Evolutionary conservation across 1,140 invertebrate species (phyloP), one percentile per base, ranked within the genome.

Genomic region (Rhysida immarginata): DNA sequence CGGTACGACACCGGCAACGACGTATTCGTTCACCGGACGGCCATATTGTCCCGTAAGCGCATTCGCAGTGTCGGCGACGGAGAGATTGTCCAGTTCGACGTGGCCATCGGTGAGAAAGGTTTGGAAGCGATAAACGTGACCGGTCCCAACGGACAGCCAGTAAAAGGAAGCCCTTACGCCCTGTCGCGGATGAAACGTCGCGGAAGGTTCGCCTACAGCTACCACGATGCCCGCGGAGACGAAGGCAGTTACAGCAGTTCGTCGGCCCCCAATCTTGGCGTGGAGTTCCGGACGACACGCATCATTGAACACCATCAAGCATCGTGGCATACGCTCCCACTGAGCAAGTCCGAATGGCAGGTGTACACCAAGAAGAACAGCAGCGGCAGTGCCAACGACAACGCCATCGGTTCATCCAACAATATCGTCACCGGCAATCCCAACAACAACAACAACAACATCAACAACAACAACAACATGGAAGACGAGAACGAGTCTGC

Each of bases 51-150:
- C 54, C 87, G 88, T 65, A 99, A 99, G 77, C 87, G 87, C 66
- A 89, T 98, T 62, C 83, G 94, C 66, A 95, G 91, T 72, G 93
- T 99, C 58, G 96, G 95, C 62, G 95, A 99, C 76, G 95, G 94
- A 50, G 96, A 99, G 77, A 81, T 86, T 57, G 96, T 99, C 59
- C 92, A 98, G 73, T 99, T 99, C 75, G 95, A 96, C 74, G 93
- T 99, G 57, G 96, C 98, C 57, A 89, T 95, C 67, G 96, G 96
- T 54, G 92, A 96, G 71, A 98, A 99, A 67, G 94, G 95, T 54
- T 92, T 91, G 68, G 95, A 98, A 74, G 95, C 95, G 51, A 87
- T 91, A 61, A 92, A 94, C 71, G 93, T 97, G 21, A 97, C 93
- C 59, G 94, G 94, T 48, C 90, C 93, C 46, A 83, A 85, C 49